Conservation (phyloP, 2,797 vertebrate genomes). For the Melanotaenia maccullochi region DNA sequence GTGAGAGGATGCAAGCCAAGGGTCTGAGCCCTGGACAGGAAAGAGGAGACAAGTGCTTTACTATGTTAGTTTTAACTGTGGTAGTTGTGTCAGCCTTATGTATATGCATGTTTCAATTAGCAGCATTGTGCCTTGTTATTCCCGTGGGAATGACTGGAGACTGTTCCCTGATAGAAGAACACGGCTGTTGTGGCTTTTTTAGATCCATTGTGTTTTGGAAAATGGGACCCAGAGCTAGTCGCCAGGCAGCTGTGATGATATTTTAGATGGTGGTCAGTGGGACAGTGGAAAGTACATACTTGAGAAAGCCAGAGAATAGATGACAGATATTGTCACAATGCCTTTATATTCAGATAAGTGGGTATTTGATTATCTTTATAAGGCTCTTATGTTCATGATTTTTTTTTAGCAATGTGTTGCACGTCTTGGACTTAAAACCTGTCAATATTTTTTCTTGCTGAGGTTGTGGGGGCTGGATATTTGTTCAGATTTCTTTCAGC, state of each 20-base stretch:
- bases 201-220: conserved; percentile 67
- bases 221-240: conserved; percentile 43
- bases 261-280: conserved; percentile 59
- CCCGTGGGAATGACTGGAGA: conserved; percentile 42
- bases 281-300: conserved; percentile 21
- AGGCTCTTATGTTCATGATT: neutral
- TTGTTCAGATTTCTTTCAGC: neutral
- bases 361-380: conserved; percentile 3
- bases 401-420: neutral
- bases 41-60: conserved; percentile 26
- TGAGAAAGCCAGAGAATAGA: conserved; percentile 33
- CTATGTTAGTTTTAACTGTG: conserved; percentile 29
- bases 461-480: conserved; percentile 2
- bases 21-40: conserved; percentile 23
- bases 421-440: conserved; percentile 12
- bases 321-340: conserved; percentile 20
- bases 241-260: conserved; percentile 72
- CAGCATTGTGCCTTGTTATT: conserved; percentile 48
- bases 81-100: conserved; percentile 23
- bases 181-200: conserved; percentile 37
- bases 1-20: conserved; percentile 32
- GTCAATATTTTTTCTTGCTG: neutral
- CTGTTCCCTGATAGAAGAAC: conserved; percentile 31
- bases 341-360: neutral
- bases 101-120: conserved; percentile 39